Base-by-base conservation (phyloP, 2,888 invertebrate species). In the Calameuta pallipes region DNA sequence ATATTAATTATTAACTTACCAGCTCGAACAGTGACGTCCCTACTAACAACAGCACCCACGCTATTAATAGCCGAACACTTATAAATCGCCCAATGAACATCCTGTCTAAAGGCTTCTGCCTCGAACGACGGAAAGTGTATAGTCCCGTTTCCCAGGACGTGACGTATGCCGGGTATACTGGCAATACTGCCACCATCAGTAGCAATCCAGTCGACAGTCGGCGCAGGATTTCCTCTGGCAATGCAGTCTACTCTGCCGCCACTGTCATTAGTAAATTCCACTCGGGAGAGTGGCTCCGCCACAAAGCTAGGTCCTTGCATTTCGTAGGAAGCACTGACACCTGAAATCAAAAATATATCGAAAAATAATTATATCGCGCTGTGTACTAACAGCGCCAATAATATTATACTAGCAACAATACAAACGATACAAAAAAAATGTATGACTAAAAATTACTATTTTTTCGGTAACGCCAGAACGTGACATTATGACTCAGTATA, bases 51-150 rank as follows among this genome's bases (percentile, higher is more conserved):
- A 56, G 92, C 92, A 68, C 93, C 93, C 76, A 93, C 93, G 41
- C 92, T 90, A 89, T 93, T 93, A 76, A 92, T 90, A 79, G 92
- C 93, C 76, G 92, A 88, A 84, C 94, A 94, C 80, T 92, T 92
- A 88, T 94, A 94, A 69, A 92, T 91, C 69, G 93, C 92, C 92
- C 93, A 93, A 84, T 94, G 94, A 41, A 94, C 93, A 86, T 94
- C 94, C 88, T 93, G 94, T 75, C 94, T 92, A 87, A 93, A 94
- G 79, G 93, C 92, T 82, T 93, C 93, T 13, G 93, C 93, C 78
- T 93, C 92, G 88, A 94, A 94, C 78, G 93, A 92, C 15, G 93
- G 93, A 86, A 94, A 94, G 85, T 93, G 92, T 74, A 94, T 90
- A 36, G 93, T 93, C 68, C 93, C 93, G 89, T 94, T 93, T 37